Percentiles rank a stretch among this genome's conserved stretches.
Evolutionary conservation across 2,113 vertebrate genomes (phyloP).

Genomic region (Cairina moschata): DNA sequence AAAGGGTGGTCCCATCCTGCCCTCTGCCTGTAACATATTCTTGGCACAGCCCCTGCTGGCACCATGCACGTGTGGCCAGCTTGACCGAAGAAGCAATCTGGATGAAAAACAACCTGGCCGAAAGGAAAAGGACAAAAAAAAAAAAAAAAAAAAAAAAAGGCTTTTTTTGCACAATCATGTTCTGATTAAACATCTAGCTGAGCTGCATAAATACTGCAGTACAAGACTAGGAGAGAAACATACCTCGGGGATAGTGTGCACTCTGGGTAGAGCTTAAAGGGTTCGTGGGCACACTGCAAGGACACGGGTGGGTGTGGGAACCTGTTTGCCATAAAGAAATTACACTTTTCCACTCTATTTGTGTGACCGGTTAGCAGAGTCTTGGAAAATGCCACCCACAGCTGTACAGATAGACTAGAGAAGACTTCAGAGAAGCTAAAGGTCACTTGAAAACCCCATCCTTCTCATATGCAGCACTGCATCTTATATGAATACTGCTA

Average conservation of each 20-base stretch:
- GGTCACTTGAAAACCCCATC: not conserved
- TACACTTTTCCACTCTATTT: not conserved
- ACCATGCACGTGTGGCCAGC: not conserved
- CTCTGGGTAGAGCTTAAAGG: not conserved
- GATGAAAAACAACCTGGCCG: not conserved
- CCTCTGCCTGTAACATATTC: not conserved
- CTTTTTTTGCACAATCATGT: not conserved
- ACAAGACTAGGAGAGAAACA: not conserved
- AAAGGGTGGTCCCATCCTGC: not conserved
- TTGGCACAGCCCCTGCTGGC: conserved; percentile 14
- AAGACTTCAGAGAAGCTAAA: not conserved
- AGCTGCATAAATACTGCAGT: not conserved
- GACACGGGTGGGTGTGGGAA: not conserved
- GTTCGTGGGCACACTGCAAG: not conserved
- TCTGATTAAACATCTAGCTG: not conserved
- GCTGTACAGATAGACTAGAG: not conserved
- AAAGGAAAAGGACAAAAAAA: too few relatives aligned
- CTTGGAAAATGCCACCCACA: not conserved
- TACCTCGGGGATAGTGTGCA: fast-evolving
- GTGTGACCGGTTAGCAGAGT: not conserved
- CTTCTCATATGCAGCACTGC: not conserved
- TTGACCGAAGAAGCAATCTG: not conserved
- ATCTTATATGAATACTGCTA: not conserved
- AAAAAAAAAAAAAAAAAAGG: too few relatives aligned
- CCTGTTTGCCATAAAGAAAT: not conserved